Evolutionary conservation across 2,888 invertebrate genomes (phyloP).

Genomic region (Apoda limacodes): DNA sequence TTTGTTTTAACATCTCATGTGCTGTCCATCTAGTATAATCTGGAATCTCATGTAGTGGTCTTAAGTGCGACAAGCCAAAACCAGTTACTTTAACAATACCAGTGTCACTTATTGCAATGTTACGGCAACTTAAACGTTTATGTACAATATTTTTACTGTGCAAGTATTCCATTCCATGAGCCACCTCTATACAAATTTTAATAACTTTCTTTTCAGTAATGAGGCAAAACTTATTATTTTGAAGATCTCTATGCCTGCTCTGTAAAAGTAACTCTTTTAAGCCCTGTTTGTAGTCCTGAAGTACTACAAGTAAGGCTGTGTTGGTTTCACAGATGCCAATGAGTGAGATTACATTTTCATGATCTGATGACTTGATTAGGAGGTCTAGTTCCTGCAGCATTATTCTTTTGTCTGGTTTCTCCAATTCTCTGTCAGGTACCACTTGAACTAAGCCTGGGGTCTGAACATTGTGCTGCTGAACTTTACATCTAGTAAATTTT

Average conservation of each 20-base stretch:
- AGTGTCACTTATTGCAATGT: conserved; percentile 74
- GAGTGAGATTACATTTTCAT: conserved; percentile 78
- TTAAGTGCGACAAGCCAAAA: conserved; percentile 79
- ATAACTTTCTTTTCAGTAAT: conserved; percentile 73
- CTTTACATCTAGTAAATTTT: conserved; percentile 77
- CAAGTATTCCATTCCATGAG: conserved; percentile 78
- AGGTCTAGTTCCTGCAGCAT: conserved; percentile 79
- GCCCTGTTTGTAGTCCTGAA: conserved; percentile 76
- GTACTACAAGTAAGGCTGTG: conserved; percentile 78
- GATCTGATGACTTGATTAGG: conserved; percentile 75
- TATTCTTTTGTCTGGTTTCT: conserved; percentile 59
- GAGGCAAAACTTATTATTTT: conserved; percentile 68
- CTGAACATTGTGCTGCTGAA: conserved; percentile 71
- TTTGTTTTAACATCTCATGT: conserved; percentile 79
- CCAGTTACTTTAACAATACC: conserved; percentile 79
- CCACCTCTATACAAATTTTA: conserved; percentile 75
- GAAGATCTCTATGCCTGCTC: conserved; percentile 64
- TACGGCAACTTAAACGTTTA: conserved; percentile 78
- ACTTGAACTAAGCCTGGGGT: conserved; percentile 73
- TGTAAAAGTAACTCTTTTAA: conserved; percentile 79
- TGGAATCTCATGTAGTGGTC: conserved; percentile 71
- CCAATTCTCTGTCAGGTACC: conserved; percentile 68
- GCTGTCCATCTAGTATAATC: conserved; percentile 86
- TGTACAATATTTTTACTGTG: conserved; percentile 77
- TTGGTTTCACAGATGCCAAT: conserved; percentile 84